Conservation (phyloP, 37 sponge, comb jelly and placozoan species). For the Cladorhizidae sp. region DNA sequence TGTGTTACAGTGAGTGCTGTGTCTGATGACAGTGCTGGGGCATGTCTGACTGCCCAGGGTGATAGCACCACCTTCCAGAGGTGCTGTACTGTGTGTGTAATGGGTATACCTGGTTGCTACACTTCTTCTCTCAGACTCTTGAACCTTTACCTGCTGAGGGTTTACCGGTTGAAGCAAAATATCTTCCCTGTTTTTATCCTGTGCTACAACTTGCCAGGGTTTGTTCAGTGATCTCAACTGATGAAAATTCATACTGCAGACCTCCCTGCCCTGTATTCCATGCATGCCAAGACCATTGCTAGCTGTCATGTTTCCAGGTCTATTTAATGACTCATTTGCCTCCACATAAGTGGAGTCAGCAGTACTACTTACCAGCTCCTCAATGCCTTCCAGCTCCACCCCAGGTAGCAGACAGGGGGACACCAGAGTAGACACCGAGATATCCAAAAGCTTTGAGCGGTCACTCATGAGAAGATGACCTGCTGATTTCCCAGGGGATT, state of each 20-base stretch:
- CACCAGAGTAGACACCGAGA: background rate
- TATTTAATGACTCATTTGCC: too few species aligned
- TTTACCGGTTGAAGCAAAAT: too few species aligned
- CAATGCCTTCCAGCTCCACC: background rate
- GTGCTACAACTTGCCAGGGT: too few species aligned
- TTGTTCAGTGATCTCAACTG: too few species aligned
- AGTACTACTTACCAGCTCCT: background rate
- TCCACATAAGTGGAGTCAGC: background rate
- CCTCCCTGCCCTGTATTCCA: too few species aligned
- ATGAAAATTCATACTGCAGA: too few species aligned
- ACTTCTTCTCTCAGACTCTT: background rate
- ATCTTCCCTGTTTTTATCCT: too few species aligned
- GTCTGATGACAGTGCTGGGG: constrained; percentile 55
- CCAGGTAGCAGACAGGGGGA: background rate
- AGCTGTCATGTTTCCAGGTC: too few species aligned
- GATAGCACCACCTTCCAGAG: constrained; percentile 49
- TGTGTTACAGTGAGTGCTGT: constrained; percentile 47
- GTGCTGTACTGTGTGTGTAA: constrained; percentile 70
- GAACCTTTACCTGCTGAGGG: too few species aligned
- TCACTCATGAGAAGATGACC: constrained; percentile 1
- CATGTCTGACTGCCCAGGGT: constrained; percentile 61
- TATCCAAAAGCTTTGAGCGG: background rate
- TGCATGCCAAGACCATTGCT: too few species aligned
- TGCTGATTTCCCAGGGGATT: background rate
- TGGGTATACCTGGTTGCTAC: constrained; percentile 43